Evolutionary conservation across 2,888 invertebrate genomes (phyloP), one percentile per base, ranked within the genome.

Genomic region (Tuta absoluta): DNA sequence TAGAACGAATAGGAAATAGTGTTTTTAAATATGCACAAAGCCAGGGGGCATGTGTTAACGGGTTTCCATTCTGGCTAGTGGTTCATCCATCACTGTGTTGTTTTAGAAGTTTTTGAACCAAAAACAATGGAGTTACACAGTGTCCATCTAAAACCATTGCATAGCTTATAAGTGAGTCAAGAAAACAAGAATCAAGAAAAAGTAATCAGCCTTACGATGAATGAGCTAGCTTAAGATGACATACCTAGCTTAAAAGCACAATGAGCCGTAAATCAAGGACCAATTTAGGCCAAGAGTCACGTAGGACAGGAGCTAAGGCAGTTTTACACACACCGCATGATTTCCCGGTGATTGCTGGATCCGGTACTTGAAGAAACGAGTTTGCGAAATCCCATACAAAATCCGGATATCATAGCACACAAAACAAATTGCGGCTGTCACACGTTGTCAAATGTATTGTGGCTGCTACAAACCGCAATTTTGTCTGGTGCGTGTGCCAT

Each of bases 1-100:
- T 33, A 33, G 45, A n/a, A 45, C n/a, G 17, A 17, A n/a, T n/a
- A 12, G 51, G 21, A 37, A 49, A 62, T 62, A 12, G 62, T 37
- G 12, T 62, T 51, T 60, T 62, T 51, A 62, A 49, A 62, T 23
- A 62, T 62, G 17, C 62, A 62, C 28, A 62, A 33, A 49, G 19
- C 3, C 49, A 10, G 19, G 23, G 59, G 8, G 14, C n/a, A 2
- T 10, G 37, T 17, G 24, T 58, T n/a, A 37, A 14, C 38, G 11
- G 14, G n/a, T 41, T 59, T 38, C 49, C 19, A 62, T 21, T 14
- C 37, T 8, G 3, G 37, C 24, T 49, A 51, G 33, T 10, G 14
- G 21, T 19, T 62, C 62, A 62, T 62, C 62, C 45, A 62, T 62
- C 62, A 62, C 49, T 2, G 51, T 37, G 14, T 62, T 19, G 17